Percentiles rank a stretch among this genome's conserved stretches.
Evolutionary conservation across 2,888 invertebrate genomes (phyloP).

Genomic region (Osedax frankpressi): DNA sequence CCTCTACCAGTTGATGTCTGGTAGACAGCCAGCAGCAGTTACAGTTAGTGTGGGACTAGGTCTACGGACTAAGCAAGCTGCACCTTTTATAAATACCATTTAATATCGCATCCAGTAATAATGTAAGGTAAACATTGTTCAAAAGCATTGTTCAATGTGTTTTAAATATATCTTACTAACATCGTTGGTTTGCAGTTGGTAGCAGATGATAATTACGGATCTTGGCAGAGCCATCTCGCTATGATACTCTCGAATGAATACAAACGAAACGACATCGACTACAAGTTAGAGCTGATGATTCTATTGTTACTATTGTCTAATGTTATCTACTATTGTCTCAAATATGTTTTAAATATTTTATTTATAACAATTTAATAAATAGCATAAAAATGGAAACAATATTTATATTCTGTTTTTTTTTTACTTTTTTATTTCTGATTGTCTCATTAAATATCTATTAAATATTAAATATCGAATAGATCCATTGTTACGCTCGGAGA

Average conservation of each 20-base stretch:
- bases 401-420: too few relatives aligned
- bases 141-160: too few relatives aligned
- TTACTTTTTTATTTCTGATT: too few relatives aligned
- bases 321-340: too few relatives aligned
- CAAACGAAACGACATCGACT: constrained; percentile 49
- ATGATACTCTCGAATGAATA: constrained; percentile 73
- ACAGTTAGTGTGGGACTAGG: constrained; percentile 54
- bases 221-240: constrained; percentile 92
- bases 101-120: too few relatives aligned
- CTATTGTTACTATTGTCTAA: constrained; percentile 56
- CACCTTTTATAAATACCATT: too few relatives aligned
- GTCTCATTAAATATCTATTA: too few relatives aligned
- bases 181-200: constrained; percentile 47
- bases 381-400: too few relatives aligned
- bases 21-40: constrained; percentile 62
- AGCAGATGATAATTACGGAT: constrained; percentile 52
- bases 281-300: constrained; percentile 28
- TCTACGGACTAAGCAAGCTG: too few relatives aligned
- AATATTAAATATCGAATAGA: background rate
- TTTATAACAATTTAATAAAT: too few relatives aligned
- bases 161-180: constrained; percentile 9
- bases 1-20: constrained; percentile 74
- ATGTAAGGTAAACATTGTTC: too few relatives aligned
- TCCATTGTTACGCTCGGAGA: constrained; percentile 56
- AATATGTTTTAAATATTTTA: too few relatives aligned